A percentile compares a stretch with the other conserved stretches of the same genome.
phyloP scores from a whole-genome alignment of 2,888 invertebrate species.

The Melikaiella ostensackeni region DNA sequence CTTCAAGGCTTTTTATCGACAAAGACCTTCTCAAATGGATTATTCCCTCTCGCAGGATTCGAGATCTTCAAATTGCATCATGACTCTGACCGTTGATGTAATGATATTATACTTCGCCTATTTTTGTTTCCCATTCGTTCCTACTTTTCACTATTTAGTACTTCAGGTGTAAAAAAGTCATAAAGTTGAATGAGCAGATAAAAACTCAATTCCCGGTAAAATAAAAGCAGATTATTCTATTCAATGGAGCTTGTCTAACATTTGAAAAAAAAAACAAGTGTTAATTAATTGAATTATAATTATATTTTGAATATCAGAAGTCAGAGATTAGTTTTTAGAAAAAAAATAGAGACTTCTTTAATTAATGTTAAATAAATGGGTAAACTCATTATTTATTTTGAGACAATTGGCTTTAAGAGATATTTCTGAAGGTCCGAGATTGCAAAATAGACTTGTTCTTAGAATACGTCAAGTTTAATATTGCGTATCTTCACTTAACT shows the following conservation, averaged over 20 bases:
- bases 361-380: not conserved
- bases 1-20: not conserved
- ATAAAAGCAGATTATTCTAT: not conserved
- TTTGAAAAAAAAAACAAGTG: not conserved
- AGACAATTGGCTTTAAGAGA: not conserved
- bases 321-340: not conserved
- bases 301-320: not conserved
- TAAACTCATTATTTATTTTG: not conserved
- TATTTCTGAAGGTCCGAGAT: not conserved
- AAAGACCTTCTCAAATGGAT: not conserved
- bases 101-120: not conserved
- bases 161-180: slow-evolving; percentile 1
- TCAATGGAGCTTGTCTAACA: not conserved
- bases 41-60: not conserved
- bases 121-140: slow-evolving; percentile 5
- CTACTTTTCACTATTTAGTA: not conserved
- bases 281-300: not conserved
- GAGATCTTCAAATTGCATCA: not conserved
- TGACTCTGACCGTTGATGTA: not conserved
- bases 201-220: not conserved
- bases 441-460: slow-evolving; percentile 5
- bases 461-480: slow-evolving; percentile 18
- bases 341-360: not conserved
- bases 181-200: not conserved
- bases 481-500: slow-evolving; percentile 8